phyloP scores from a whole-genome alignment of 2,113 vertebrate genomes.

The Synodontis membranacea region DNA sequence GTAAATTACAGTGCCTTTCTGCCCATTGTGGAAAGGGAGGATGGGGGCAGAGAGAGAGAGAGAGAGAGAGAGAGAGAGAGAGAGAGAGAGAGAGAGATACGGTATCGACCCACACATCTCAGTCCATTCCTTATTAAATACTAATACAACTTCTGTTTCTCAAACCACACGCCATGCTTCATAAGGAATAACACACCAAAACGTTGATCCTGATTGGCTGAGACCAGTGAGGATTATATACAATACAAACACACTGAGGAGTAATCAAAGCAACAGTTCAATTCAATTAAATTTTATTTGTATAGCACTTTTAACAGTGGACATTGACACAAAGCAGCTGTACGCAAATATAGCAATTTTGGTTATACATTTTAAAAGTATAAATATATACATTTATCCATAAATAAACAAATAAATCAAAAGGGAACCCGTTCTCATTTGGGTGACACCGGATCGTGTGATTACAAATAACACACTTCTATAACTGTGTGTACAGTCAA shows the following conservation, averaged over 20 bases:
- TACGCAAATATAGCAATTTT: too few species aligned
- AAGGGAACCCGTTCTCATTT: too few species aligned
- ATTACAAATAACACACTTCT: too few species aligned
- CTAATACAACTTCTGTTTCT: background rate
- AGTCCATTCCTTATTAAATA: background rate
- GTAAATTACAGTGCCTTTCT: conserved; percentile 48
- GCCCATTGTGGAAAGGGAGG: conserved; percentile 2
- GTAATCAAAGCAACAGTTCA: too few species aligned
- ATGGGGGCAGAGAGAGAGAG: conserved; percentile 30
- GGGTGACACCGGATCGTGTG: too few species aligned
- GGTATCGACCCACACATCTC: background rate
- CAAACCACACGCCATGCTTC: background rate
- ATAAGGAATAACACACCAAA: background rate
- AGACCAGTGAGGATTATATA: background rate
- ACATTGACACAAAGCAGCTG: too few species aligned
- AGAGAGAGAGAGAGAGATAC: background rate
- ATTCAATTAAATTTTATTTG: too few species aligned
- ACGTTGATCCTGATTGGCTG: background rate
- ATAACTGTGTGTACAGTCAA: too few species aligned
- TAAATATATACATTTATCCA: too few species aligned
- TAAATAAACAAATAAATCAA: too few species aligned
- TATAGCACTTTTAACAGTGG: too few species aligned
- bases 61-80: background rate
- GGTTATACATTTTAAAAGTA: too few species aligned
- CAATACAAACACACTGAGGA: background rate